Conservation (phyloP, 35 echinoderm and acorn worm species). For the Diadema setosum region DNA sequence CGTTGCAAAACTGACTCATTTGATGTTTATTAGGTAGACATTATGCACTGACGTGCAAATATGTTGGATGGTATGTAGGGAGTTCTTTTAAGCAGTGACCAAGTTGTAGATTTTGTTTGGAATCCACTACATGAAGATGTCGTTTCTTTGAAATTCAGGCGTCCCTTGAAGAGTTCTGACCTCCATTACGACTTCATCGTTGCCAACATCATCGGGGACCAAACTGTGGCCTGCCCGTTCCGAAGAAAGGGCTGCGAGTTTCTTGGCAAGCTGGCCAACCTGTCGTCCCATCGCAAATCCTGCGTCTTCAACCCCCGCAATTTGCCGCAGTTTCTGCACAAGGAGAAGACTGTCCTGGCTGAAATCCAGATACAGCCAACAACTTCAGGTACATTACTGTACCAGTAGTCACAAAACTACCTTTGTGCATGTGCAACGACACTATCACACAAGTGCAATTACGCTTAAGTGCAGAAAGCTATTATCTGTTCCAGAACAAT, state of each 20-base stretch:
- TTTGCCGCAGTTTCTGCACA: constrained; percentile 53
- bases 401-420: no score
- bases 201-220: constrained; percentile 89
- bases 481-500: background rate
- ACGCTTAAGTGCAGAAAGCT: background rate
- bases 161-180: constrained; percentile 44
- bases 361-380: background rate
- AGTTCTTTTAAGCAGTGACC: no score
- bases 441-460: background rate
- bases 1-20: no score
- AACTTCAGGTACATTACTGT: background rate
- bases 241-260: constrained; percentile 58
- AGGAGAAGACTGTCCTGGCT: background rate
- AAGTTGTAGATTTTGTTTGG: no score
- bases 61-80: no score
- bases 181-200: constrained; percentile 84
- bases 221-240: constrained; percentile 78
- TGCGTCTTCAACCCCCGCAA: constrained; percentile 82
- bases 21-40: no score
- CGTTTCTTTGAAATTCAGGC: no score
- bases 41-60: no score
- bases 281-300: constrained; percentile 47
- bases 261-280: constrained; percentile 55
- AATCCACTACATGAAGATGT: no score
- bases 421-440: background rate